Evolutionary conservation across 2,888 invertebrate species (phyloP), one percentile per base, ranked within the genome.

Genomic region (Caenorhabditis sp.): DNA sequence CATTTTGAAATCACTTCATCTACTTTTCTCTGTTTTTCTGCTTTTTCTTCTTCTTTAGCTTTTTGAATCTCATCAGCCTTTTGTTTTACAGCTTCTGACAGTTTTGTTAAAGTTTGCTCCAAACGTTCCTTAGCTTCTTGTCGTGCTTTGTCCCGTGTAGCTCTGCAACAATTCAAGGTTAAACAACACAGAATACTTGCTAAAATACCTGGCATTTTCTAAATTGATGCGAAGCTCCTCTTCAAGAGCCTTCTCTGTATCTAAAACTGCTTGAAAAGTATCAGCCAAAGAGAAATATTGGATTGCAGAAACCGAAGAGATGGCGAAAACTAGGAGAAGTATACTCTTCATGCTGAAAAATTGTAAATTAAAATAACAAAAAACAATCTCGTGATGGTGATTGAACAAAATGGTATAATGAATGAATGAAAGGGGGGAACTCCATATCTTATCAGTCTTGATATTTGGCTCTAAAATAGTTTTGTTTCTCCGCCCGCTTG

Each of bases 381-480:
- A 50, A 23, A 66, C 19, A 66, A 23, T 50, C 26, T 37, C 50
- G 27, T 24, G 54, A 63, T 26, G 21, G 21, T 49, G 58, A 21
- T 3, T 55, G 58, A 58, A 55, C 19, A 59, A 59, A 36, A 61
- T 55, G 43, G 53, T 53, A 49, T 24, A 53, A 6, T 31, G 31
- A 31, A n/a, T n/a, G n/a, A n/a, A n/a, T n/a, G n/a, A n/a, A n/a
- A n/a, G n/a, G 4, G 31, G 21, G 43, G 58, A 24, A 62, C 31
- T 23, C 49, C 54, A 53, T 70, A 70, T 70, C 70, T 70, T 70
- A 70, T 70, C 70, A 70, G 66, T 70, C 54, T 66, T 51, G 62
- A 58, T 70, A 66, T 62, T 66, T 70, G 70, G 70, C 66, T 70
- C 65, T 64, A 70, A 66, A 66, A 66, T 70, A 70, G 49, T 62